These are phyloP conservation scores for Lacerta bilineata DNA, from an alignment of 2,797 vertebrate species.

Conservation along the genomic window DNA sequence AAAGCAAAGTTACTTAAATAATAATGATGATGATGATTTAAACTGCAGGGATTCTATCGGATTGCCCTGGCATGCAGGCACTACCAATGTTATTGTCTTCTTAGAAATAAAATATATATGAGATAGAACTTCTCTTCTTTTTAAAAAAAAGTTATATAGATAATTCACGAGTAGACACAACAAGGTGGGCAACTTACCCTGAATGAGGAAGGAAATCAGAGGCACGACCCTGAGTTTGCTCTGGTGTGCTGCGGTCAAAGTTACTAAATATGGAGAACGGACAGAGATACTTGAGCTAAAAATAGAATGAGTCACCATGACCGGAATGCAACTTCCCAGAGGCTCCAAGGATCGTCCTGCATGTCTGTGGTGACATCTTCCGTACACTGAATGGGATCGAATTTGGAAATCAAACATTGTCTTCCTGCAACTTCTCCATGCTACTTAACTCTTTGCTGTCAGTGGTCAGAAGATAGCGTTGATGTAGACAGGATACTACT, in stretches of 20 bases:
- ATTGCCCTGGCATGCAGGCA: not conserved
- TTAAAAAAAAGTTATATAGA: not conserved
- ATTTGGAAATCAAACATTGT: conserved; percentile 28
- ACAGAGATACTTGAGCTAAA: conserved; percentile 54
- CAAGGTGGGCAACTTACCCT: conserved; percentile 37
- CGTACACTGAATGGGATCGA: conserved; percentile 29
- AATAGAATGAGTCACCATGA: conserved; percentile 49
- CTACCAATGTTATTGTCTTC: conserved; percentile 6
- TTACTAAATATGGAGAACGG: conserved; percentile 28
- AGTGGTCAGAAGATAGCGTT: not conserved
- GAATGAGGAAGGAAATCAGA: conserved; percentile 52
- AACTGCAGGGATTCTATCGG: conserved; percentile 6
- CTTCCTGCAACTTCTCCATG: conserved; percentile 23
- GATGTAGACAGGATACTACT: not conserved
- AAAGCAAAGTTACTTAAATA: not conserved
- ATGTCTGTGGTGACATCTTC: conserved; percentile 16
- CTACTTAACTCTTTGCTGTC: not conserved
- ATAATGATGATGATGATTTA: not conserved
- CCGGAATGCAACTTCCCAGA: conserved; percentile 19
- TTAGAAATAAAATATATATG: not conserved
- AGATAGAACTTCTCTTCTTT: not conserved
- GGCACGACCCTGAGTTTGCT: not conserved
- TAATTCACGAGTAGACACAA: conserved; percentile 1
- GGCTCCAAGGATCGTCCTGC: not conserved
- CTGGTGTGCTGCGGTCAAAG: conserved; percentile 40